phyloP scores from a whole-genome alignment of 2,888 invertebrate species.

The Drosophila prostipennis region DNA sequence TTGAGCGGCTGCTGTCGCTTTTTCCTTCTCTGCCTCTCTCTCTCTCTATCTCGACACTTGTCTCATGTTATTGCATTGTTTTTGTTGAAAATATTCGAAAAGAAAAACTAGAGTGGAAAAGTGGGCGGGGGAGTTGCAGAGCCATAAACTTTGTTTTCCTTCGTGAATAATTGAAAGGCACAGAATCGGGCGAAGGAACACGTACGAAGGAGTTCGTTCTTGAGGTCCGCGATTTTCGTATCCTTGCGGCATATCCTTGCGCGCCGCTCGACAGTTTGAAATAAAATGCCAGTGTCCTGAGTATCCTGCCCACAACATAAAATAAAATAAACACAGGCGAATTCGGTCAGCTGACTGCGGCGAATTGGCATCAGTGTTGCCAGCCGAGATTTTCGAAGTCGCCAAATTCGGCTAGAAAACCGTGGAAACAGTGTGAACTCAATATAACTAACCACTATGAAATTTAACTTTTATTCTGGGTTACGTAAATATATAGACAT shows the following conservation, averaged over 20 bases:
- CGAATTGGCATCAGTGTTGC: no score
- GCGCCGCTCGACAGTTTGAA: conserved; percentile 60
- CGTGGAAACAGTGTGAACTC: no score
- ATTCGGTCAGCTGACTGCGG: conserved; percentile 48
- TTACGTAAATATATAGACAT: no score
- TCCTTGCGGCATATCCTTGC: conserved; percentile 66
- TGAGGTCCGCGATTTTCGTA: conserved; percentile 5
- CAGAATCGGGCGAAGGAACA: conserved; percentile 14
- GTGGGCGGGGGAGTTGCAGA: conserved; percentile 19
- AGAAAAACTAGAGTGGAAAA: not conserved
- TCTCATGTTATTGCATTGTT: conserved; percentile 65
- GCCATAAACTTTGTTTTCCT: conserved; percentile 42
- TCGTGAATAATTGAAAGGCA: conserved; percentile 42
- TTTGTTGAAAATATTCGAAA: conserved; percentile 10
- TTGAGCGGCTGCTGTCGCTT: conserved; percentile 31
- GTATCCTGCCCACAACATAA: conserved; percentile 20
- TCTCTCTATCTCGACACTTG: conserved; percentile 27
- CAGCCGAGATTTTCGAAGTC: no score
- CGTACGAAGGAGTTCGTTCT: conserved; percentile 19
- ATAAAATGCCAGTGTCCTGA: conserved; percentile 49
- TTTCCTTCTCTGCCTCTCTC: conserved; percentile 4
- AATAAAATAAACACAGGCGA: conserved; percentile 46
- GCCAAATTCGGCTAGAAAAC: no score
- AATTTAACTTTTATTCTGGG: no score
- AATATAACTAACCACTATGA: no score